Evolutionary conservation across 2,113 vertebrate species (phyloP).

Genomic region (Daubentonia madagascariensis): DNA sequence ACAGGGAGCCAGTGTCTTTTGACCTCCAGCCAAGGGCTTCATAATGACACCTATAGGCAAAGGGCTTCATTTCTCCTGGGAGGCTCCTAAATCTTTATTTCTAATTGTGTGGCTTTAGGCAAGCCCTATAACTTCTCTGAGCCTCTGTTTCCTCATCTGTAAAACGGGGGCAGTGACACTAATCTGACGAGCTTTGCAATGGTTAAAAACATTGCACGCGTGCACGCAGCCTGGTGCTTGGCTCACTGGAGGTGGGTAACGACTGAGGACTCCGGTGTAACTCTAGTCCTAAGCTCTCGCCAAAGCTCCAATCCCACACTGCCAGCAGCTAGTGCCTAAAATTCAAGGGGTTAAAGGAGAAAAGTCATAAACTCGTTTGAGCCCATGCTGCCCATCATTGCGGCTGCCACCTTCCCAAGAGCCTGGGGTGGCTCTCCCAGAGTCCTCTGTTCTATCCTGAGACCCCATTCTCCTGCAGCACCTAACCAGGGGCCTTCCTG

Average conservation of each 20-base stretch:
- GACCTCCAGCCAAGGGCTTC: neutral
- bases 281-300: neutral
- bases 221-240: neutral
- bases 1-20: neutral
- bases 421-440: neutral
- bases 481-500: fast-evolving
- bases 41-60: neutral
- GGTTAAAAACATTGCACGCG: neutral
- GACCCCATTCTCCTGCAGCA: neutral
- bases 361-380: fast-evolving
- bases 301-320: neutral
- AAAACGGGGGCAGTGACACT: neutral
- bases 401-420: fast-evolving
- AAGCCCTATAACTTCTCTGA: neutral
- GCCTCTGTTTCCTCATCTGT: neutral
- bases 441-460: neutral
- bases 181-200: neutral
- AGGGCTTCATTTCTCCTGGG: neutral
- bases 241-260: fast-evolving
- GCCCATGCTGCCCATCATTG: neutral
- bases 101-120: neutral
- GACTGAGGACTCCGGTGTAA: neutral
- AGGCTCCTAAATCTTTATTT: neutral
- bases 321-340: neutral
- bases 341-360: neutral